Evolutionary conservation across 2,888 invertebrate species (phyloP).

Genomic region (Drosophila lutescens): DNA sequence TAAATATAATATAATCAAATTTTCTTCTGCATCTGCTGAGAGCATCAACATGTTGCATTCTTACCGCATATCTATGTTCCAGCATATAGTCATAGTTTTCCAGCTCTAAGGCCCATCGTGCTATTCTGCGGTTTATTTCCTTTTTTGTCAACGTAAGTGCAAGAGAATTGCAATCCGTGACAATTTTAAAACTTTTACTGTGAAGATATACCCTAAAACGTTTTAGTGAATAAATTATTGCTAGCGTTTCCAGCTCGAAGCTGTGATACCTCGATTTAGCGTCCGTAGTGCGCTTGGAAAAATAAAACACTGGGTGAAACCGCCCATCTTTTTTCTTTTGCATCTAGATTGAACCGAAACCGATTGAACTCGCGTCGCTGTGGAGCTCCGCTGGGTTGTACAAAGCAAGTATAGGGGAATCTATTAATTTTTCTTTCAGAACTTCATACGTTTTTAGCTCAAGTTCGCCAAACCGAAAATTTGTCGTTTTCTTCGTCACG

Average conservation of each 20-base stretch:
- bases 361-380: not conserved
- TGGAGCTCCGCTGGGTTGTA: not conserved
- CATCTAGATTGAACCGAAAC: not conserved
- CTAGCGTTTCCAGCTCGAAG: no score
- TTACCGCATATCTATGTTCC: not conserved
- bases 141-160: not conserved
- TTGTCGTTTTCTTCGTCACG: not conserved
- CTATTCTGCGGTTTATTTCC: not conserved
- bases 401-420: not conserved
- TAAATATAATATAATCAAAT: slow-evolving; percentile 1
- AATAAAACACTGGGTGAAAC: not conserved
- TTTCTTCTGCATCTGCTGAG: not conserved
- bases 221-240: no score
- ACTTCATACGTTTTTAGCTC: no score
- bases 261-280: not conserved
- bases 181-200: no score
- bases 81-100: not conserved
- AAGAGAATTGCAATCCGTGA: slow-evolving; percentile 1
- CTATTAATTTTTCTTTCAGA: no score
- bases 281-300: not conserved
- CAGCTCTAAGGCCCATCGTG: not conserved
- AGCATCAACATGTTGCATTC: not conserved
- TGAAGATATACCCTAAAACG: no score
- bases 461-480: not conserved
- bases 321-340: slow-evolving; percentile 1